These are phyloP conservation scores for Drosophila falleni DNA, from an alignment of 2,888 invertebrate species.

Conservation along the genomic window DNA sequence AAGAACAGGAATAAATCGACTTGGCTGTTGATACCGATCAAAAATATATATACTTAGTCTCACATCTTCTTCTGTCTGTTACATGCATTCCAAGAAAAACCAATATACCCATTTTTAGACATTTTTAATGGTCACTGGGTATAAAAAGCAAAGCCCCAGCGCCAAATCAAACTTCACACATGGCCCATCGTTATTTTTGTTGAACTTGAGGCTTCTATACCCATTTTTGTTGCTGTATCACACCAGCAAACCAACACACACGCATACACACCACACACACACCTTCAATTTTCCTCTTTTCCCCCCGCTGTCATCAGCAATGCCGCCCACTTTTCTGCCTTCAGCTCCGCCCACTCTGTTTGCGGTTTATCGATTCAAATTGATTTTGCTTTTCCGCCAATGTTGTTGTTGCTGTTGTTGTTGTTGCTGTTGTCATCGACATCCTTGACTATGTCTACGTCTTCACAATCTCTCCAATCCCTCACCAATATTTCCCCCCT, in stretches of 20 bases:
- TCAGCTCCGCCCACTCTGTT: slow-evolving; percentile 55
- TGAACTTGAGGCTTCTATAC: slow-evolving; percentile 54
- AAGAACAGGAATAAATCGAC: too few relatives aligned
- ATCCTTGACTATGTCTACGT: slow-evolving; percentile 59
- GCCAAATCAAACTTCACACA: slow-evolving; percentile 66
- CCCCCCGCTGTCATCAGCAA: background rate
- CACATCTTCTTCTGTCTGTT: too few relatives aligned
- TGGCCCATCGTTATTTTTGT: slow-evolving; percentile 44
- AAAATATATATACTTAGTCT: too few relatives aligned
- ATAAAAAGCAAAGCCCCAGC: slow-evolving; percentile 34
- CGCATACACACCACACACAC: slow-evolving; percentile 6
- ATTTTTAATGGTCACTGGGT: too few relatives aligned
- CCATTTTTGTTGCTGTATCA: slow-evolving; percentile 8
- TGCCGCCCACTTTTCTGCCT: background rate
- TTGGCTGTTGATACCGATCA: too few relatives aligned
- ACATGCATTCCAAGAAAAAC: too few relatives aligned
- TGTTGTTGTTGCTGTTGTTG: slow-evolving; percentile 24
- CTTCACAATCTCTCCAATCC: slow-evolving; percentile 13
- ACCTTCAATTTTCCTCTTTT: background rate
- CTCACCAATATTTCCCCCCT: background rate
- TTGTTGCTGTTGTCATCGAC: slow-evolving; percentile 55
- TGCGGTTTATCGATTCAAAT: slow-evolving; percentile 78
- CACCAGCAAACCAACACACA: slow-evolving; percentile 10
- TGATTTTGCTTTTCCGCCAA: slow-evolving; percentile 69
- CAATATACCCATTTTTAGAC: too few relatives aligned